Conservation (phyloP, 1,140 invertebrate genomes). For the Lordiphosa mommai region DNA sequence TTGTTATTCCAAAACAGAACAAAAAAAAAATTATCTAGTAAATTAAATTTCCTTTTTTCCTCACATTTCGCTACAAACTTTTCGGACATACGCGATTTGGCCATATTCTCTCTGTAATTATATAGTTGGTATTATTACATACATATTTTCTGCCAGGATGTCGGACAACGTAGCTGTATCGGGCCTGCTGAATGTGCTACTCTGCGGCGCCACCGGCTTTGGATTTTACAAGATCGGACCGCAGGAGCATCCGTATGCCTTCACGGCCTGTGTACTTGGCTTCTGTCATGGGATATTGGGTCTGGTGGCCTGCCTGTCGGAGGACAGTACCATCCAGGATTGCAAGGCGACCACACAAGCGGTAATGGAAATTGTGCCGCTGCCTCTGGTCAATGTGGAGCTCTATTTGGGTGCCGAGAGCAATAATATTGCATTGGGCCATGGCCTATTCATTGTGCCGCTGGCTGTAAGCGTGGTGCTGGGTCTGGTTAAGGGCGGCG, state of each 20-base stretch:
- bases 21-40: neutral
- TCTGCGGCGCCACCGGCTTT: conserved; percentile 55
- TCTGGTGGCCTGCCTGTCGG: conserved; percentile 12
- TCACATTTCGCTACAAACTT: no score
- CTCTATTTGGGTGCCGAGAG: conserved; percentile 37
- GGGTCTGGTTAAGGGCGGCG: conserved; percentile 5
- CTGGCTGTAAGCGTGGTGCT: conserved; percentile 35
- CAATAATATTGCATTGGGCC: conserved; percentile 61
- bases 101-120: neutral
- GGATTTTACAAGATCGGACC: conserved; percentile 34
- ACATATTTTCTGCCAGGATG: conserved; percentile 38
- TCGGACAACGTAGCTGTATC: conserved; percentile 38
- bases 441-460: conserved; percentile 62
- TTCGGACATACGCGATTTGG: neutral
- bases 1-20: neutral
- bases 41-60: neutral
- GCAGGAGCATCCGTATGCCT: conserved; percentile 52
- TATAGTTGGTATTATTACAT: no score
- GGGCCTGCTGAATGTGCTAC: conserved; percentile 29
- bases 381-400: conserved; percentile 61
- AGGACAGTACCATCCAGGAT: neutral
- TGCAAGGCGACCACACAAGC: conserved; percentile 4
- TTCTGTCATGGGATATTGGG: conserved; percentile 57
- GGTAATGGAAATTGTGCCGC: conserved; percentile 48
- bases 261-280: conserved; percentile 57